Evolutionary conservation across 2,113 vertebrate species (phyloP).

Genomic region (Lamprotornis superbus): DNA sequence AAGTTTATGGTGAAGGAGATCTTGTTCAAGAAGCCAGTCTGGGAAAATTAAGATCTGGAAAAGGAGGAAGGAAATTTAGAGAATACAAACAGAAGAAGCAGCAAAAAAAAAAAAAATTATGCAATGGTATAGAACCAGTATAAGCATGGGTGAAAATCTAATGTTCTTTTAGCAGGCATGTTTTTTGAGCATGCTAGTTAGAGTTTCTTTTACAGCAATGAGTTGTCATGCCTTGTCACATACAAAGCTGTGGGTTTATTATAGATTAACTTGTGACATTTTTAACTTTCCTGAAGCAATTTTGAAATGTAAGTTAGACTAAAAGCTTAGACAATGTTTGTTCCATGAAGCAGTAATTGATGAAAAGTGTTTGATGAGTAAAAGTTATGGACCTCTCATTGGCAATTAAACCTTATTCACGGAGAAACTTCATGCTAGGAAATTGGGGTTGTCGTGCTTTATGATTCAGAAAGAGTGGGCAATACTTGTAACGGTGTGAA

Average conservation of each 20-base stretch:
- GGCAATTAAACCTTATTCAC: conserved; percentile 1
- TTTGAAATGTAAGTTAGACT: conserved; percentile 1
- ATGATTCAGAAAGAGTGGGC: conserved; percentile 41
- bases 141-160: neutral
- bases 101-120: neutral
- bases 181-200: neutral
- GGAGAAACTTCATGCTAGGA: neutral
- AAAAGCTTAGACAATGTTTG: neutral
- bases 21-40: neutral
- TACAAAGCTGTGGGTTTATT: conserved; percentile 38
- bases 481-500: conserved; percentile 8
- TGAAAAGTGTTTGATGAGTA: conserved; percentile 8
- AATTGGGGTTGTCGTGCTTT: neutral
- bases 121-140: neutral
- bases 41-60: neutral
- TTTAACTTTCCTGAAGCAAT: conserved; percentile 40
- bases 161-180: conserved; percentile 25
- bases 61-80: neutral
- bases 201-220: conserved; percentile 3
- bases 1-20: neutral
- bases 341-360: neutral
- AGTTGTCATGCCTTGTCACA: conserved; percentile 32
- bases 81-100: neutral
- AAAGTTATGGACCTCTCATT: conserved; percentile 19
- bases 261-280: conserved; percentile 30